Evolutionary conservation across 2,797 vertebrate species (phyloP).

Genomic region (Apogon hyalosoma): DNA sequence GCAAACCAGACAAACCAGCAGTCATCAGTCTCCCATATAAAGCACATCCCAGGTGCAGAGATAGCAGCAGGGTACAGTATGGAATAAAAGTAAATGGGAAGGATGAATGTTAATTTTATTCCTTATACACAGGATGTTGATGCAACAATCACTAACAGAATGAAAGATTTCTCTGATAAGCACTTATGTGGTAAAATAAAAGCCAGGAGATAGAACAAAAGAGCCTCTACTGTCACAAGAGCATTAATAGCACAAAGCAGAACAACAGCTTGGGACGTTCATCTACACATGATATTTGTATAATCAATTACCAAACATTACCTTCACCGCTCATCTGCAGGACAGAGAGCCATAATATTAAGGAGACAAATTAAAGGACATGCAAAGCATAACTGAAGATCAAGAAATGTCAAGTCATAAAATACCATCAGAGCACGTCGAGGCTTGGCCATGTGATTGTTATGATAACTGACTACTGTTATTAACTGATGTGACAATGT

Average conservation of each 20-base stretch:
- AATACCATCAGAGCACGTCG: too few relatives aligned
- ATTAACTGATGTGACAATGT: too few relatives aligned
- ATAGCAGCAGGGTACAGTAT: not conserved
- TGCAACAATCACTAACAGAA: conserved; percentile 27
- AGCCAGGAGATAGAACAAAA: not conserved
- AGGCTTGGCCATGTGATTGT: too few relatives aligned
- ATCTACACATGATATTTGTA: conserved; percentile 7
- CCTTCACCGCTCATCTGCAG: conserved; percentile 7
- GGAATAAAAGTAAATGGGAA: not conserved
- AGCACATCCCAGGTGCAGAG: not conserved
- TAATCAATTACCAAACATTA: conserved; percentile 8
- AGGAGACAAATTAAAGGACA: not conserved
- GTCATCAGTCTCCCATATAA: not conserved
- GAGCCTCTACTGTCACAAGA: not conserved
- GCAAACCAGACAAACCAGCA: conserved; percentile 7
- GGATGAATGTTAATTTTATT: conserved; percentile 18
- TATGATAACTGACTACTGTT: too few relatives aligned
- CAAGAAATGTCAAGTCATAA: not conserved
- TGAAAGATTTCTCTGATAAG: not conserved
- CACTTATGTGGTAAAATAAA: conserved; percentile 16
- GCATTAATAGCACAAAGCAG: conserved; percentile 12
- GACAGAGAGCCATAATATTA: not conserved
- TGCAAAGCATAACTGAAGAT: not conserved
- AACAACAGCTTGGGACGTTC: not conserved
- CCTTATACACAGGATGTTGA: conserved; percentile 20